Percentiles rank a stretch among this genome's conserved stretches.
Conservation (phyloP, 1,140 invertebrate species). For the Achroia grisella region DNA sequence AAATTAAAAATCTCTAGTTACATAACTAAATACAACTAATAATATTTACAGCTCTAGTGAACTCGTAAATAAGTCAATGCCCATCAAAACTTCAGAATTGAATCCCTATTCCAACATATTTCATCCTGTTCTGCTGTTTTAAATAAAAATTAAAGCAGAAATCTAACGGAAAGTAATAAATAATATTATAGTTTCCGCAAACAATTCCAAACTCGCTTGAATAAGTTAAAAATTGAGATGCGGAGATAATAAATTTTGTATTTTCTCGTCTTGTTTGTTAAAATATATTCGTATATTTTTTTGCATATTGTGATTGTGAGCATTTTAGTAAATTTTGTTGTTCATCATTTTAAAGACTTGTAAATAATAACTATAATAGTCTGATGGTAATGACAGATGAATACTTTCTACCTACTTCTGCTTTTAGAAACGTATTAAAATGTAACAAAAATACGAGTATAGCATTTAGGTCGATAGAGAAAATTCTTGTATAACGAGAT, state of each 20-base stretch:
- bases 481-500: constrained; percentile 35
- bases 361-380: no score
- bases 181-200: constrained; percentile 25
- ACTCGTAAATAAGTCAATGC: constrained; percentile 24
- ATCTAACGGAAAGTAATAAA: constrained; percentile 26
- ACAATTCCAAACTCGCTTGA: constrained; percentile 9
- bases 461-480: constrained; percentile 2
- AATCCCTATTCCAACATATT: constrained; percentile 13
- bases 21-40: no score
- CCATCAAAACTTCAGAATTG: constrained; percentile 21
- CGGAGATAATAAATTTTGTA: constrained; percentile 11
- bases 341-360: no score
- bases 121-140: constrained; percentile 15
- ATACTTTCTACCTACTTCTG: no score
- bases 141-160: constrained; percentile 22
- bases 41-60: constrained; percentile 8
- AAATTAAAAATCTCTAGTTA: no score
- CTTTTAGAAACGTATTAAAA: no score
- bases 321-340: no score
- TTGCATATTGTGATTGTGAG: no score
- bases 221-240: constrained; percentile 18
- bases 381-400: no score
- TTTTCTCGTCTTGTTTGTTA: neutral
- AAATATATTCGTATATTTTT: neutral
- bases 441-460: neutral